A percentile compares a stretch with the other conserved stretches of the same genome.
phyloP scores from a whole-genome alignment of 2,888 invertebrate genomes.

The Microdon myrmicae region DNA sequence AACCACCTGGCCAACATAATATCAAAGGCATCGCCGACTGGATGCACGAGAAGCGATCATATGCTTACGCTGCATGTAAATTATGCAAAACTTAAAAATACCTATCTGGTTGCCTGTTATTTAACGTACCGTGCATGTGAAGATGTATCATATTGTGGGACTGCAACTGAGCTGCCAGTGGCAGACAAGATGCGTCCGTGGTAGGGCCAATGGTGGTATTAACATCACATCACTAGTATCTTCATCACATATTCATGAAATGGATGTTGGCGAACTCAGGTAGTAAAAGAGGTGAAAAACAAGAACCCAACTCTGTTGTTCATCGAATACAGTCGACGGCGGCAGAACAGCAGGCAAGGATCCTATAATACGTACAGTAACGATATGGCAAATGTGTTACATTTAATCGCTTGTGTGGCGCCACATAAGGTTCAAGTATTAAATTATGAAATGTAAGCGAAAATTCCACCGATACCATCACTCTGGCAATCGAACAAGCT shows the following conservation, averaged over 20 bases:
- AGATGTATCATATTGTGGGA: constrained; percentile 13
- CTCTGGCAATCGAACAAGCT: neutral
- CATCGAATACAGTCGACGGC: constrained; percentile 33
- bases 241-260: constrained; percentile 50
- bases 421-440: constrained; percentile 54
- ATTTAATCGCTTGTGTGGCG: constrained; percentile 63
- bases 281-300: no score
- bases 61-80: constrained; percentile 45
- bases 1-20: constrained; percentile 38
- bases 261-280: constrained; percentile 32
- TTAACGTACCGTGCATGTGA: constrained; percentile 35
- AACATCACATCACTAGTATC: constrained; percentile 42
- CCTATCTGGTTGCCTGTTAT: constrained; percentile 39
- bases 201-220: constrained; percentile 17
- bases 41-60: constrained; percentile 29
- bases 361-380: constrained; percentile 13
- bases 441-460: constrained; percentile 52
- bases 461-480: constrained; percentile 28
- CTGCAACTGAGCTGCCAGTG: constrained; percentile 1
- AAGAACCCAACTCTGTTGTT: constrained; percentile 31
- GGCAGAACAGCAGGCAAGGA: constrained; percentile 11
- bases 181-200: no score
- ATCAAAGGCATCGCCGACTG: no score
- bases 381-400: constrained; percentile 49
- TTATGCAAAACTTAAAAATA: constrained; percentile 50